Evolutionary conservation across 1,140 invertebrate species (phyloP).

Genomic region (Gonioctena quinquepunctata): DNA sequence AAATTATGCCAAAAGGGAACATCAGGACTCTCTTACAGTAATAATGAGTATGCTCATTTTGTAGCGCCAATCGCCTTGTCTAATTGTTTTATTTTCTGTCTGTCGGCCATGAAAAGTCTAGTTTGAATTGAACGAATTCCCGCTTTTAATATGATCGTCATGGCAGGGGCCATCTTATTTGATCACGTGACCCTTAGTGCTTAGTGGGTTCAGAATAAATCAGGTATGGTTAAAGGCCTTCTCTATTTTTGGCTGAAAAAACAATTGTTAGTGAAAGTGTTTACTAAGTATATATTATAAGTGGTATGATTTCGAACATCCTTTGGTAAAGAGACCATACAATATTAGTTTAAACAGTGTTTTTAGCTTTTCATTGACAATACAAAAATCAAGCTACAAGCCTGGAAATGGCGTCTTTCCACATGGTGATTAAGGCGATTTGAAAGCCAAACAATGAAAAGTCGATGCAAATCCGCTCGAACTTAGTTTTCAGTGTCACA

Average conservation of each 20-base stretch:
- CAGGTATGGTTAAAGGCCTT: slow-evolving; percentile 21
- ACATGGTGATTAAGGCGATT: slow-evolving; percentile 46
- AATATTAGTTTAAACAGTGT: neutral
- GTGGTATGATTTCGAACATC: neutral
- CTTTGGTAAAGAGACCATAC: neutral
- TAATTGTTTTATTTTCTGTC: no score
- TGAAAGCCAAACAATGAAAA: neutral
- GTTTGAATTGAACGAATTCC: no score
- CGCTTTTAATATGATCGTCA: no score
- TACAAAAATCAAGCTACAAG: slow-evolving; percentile 40
- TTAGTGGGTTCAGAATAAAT: slow-evolving; percentile 5
- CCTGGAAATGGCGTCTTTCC: slow-evolving; percentile 55
- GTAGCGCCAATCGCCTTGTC: no score
- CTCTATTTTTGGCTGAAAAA: slow-evolving; percentile 6
- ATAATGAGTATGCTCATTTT: no score
- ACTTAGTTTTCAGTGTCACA: no score
- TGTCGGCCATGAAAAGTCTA: no score
- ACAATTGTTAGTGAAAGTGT: slow-evolving; percentile 23
- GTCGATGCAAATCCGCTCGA: no score
- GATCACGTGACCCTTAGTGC: slow-evolving; percentile 10
- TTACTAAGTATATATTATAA: neutral
- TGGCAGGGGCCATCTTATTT: slow-evolving; percentile 4
- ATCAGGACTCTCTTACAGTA: no score
- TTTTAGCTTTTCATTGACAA: slow-evolving; percentile 37
- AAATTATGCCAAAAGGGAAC: no score